Percentiles rank a stretch among this genome's conserved stretches.
These are phyloP conservation scores for Sebastes reedi DNA, from an alignment of 2,797 vertebrate species.

Conservation along the genomic window DNA sequence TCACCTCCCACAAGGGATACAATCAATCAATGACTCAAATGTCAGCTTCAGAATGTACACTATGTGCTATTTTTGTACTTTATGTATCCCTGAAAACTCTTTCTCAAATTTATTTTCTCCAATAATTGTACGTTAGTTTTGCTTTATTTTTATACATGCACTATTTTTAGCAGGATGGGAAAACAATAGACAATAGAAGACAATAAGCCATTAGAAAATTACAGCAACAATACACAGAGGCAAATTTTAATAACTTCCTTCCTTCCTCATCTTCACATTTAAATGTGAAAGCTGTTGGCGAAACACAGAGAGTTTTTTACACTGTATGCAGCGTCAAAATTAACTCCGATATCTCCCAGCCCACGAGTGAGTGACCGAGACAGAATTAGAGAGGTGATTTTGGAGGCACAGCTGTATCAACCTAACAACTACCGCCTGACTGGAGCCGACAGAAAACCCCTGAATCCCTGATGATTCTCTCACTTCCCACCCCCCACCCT, in stretches of 20 bases:
- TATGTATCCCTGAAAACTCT: neutral
- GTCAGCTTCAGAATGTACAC: conserved; percentile 13
- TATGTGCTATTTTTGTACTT: neutral
- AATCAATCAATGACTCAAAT: conserved; percentile 12
- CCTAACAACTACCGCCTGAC: conserved; percentile 23
- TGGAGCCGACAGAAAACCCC: conserved; percentile 36
- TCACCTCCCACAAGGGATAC: neutral
- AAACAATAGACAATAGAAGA: conserved; percentile 25
- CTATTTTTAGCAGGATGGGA: conserved; percentile 16
- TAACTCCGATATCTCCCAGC: conserved; percentile 3
- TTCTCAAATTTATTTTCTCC: neutral
- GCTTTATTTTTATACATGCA: conserved; percentile 4
- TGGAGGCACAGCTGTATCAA: conserved; percentile 36
- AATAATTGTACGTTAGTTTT: neutral
- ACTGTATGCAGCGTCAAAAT: neutral
- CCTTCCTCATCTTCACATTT: neutral
- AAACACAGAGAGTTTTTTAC: neutral
- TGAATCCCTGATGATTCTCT: conserved; percentile 25
- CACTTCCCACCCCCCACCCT: neutral
- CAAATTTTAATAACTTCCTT: conserved; percentile 7
- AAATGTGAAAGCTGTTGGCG: neutral
- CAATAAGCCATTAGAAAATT: conserved; percentile 3
- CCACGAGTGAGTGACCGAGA: neutral
- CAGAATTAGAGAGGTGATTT: conserved; percentile 10
- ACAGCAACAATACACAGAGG: conserved; percentile 1